Base-by-base conservation (phyloP, 2,113 vertebrate species). In the Cebidichthys violaceus region DNA sequence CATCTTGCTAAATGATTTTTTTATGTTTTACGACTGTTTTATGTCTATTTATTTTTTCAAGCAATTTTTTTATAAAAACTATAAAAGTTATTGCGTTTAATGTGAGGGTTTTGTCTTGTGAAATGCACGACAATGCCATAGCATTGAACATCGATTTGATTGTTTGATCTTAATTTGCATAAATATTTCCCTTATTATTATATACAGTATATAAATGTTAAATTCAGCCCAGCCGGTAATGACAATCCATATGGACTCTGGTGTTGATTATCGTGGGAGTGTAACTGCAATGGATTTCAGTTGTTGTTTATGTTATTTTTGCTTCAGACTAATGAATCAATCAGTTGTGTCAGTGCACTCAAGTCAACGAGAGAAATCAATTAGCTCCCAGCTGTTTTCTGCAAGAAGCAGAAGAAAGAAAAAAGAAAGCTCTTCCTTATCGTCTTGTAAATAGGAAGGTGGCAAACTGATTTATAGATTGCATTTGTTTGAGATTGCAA, bases 311-410 rank as follows among this genome's bases (percentile, higher is more conserved):
- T 59, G 18, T 77, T 68, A 4, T 59, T 61, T 79, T 67, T 57
- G 0, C 60, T 54, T 22, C 33, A 47, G 29, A n/a, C 17, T 22
- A n/a, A 52, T 50, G 31, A 76, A 65, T 70, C 77, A 60, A 64
- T 65, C 17, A 41, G 29, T 18, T n/a, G 29, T 57, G n/a, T 35
- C 67, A 2, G 3, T 33, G 29, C 65, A 24, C 66, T 66, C 5
- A 10, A 45, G 29, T 29, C 52, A 70, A 35, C 9, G 0, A 67
- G 59, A 62, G n/a, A 50, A 82, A 73, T 72, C 54, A 41, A 67
- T 82, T 81, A 77, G 29, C 9, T 55, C 79, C 66, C 70, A 75
- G 33, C 47, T 57, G 69, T 67, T 77, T 24, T 18, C 29, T 24
- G 60, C 52, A 22, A 73, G 60, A 64, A 27, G 29, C 75, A 55